These are phyloP conservation scores for Dermochelys coriacea DNA, from an alignment of 2,797 vertebrate species.

Conservation along the genomic window DNA sequence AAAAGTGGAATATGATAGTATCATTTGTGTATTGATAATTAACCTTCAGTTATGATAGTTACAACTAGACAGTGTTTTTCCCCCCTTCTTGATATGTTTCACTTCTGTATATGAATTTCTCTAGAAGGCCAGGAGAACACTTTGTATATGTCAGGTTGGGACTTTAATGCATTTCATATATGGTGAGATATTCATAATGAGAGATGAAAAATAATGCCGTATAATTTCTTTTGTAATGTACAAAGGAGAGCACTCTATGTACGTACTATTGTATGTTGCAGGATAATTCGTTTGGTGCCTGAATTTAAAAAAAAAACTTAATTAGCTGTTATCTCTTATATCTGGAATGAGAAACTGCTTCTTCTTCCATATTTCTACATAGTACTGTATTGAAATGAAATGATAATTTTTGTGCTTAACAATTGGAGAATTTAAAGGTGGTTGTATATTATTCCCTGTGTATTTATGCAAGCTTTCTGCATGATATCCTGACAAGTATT, in stretches of 20 bases:
- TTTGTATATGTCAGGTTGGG: slow-evolving; percentile 27
- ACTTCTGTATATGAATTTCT: not conserved
- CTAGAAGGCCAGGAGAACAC: not conserved
- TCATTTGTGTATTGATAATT: not conserved
- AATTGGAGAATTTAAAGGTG: slow-evolving; percentile 50
- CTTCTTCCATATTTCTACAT: slow-evolving; percentile 74
- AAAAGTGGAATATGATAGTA: slow-evolving; percentile 1
- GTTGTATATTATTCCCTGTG: slow-evolving; percentile 55
- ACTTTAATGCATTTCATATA: slow-evolving; percentile 8
- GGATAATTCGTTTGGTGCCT: slow-evolving; percentile 72
- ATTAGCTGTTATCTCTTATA: slow-evolving; percentile 57
- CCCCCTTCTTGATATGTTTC: not conserved
- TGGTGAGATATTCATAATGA: not conserved
- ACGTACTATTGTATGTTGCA: slow-evolving; percentile 51
- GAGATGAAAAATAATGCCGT: not conserved
- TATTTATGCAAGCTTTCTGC: slow-evolving; percentile 77
- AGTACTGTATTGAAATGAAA: slow-evolving; percentile 72
- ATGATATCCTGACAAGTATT: slow-evolving; percentile 71
- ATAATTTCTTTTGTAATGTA: slow-evolving; percentile 55
- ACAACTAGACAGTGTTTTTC: accelerated
- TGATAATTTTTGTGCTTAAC: slow-evolving; percentile 69
- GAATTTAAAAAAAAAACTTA: slow-evolving; percentile 22
- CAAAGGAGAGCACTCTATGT: slow-evolving; percentile 44
- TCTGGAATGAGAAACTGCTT: slow-evolving; percentile 68
- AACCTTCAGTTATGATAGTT: accelerated